Base-by-base conservation (phyloP, 2,113 vertebrate species). In the Pomatorhinus ruficollis region DNA sequence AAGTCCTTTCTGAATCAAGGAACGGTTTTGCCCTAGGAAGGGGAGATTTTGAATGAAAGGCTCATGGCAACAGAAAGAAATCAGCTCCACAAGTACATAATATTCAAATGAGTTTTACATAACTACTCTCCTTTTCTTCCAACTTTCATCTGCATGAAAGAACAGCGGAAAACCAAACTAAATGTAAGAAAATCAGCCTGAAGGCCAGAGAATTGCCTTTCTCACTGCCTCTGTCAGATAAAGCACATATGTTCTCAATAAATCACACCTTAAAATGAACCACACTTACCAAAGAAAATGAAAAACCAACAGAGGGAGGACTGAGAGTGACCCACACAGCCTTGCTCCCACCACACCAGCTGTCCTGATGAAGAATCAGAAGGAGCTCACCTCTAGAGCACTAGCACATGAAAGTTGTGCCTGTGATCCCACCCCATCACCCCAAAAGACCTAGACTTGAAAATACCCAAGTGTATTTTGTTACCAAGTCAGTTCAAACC, bases 91-190 rank as follows among this genome's bases (percentile, higher is more conserved):
- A 59, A 83, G 75, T 86, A 70, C 80, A 19, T 90, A 59, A 93
- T 88, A 94, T 96, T 96, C 83, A 93, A 96, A 95, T 94, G 82
- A 96, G 72, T 77, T 95, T 97, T 96, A 96, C 44, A 84, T 93
- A 96, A 94, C 93, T 75, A 90, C 68, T 65, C 92, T 91, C 54
- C 35, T 70, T 87, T 83, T 85, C 83, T 81, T 96, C 79, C 93
- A 87, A 4, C 17, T 83, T 74, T 63, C 83, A 82, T 93, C 59
- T 90, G 79, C 59, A 45, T 63, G 82, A 85, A 83, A 85, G 52
- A 95, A 65, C 0, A 0, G 35, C 60, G 66, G 64, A 90, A 91
- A 95, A 77, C 45, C 50, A 81, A 83, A 42, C 45, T 16, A 39
- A 74, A 65, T n/a, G 11, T 63, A 92, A 86, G 64, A 87, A 93